phyloP scores from a whole-genome alignment of 2,888 invertebrate species.

The Conus canariensis region DNA sequence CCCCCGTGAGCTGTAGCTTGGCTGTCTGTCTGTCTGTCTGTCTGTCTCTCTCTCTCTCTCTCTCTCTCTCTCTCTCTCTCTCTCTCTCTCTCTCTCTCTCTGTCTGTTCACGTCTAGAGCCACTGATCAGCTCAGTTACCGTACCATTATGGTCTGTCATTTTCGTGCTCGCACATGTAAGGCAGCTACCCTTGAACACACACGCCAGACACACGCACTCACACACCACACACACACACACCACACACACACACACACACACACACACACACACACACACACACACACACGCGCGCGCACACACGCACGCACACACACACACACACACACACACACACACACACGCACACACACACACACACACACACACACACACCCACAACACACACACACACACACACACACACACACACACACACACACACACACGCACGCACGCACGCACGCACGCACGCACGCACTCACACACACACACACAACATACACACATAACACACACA shows the following conservation, averaged over 20 bases:
- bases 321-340: background rate
- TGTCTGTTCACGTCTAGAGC: too few relatives aligned
- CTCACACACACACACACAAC: background rate
- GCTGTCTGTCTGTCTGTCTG: too few relatives aligned
- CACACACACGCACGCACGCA: background rate
- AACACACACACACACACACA: conserved; percentile 1
- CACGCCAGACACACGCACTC: too few relatives aligned
- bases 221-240: background rate
- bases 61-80: too few relatives aligned
- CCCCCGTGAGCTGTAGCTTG: too few relatives aligned
- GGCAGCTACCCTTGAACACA: too few relatives aligned
- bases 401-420: conserved; percentile 12
- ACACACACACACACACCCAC: background rate
- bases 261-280: background rate
- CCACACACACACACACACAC: background rate
- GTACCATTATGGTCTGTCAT: too few relatives aligned
- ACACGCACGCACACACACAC: background rate
- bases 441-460: background rate
- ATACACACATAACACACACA: background rate
- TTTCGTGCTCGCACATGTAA: too few relatives aligned
- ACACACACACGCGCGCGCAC: background rate
- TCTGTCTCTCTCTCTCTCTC: too few relatives aligned
- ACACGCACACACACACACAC: conserved; percentile 12
- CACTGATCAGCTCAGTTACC: too few relatives aligned
- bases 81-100: too few relatives aligned